Evolutionary conservation across 2,113 vertebrate genomes (phyloP).

Genomic region (Pygoscelis antarcticus): DNA sequence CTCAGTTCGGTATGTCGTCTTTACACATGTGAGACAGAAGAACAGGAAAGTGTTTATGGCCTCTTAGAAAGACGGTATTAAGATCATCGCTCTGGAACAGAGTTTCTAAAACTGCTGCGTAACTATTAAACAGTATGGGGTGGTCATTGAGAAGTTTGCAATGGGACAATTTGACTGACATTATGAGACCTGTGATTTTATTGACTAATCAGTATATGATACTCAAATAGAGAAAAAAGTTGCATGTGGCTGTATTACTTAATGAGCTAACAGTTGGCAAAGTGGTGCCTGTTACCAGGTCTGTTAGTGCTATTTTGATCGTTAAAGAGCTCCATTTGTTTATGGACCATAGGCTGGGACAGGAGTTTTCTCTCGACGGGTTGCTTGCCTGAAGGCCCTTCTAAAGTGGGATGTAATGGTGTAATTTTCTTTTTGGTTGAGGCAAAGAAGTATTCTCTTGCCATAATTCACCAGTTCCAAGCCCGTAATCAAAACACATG

Average conservation of each 20-base stretch:
- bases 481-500: neutral
- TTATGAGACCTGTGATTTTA: neutral
- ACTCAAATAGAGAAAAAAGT: neutral
- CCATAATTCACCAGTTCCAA: neutral
- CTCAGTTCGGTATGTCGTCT: neutral
- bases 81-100: neutral
- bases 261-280: neutral
- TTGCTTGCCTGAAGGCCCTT: neutral
- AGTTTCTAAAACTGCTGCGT: neutral
- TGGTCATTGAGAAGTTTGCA: neutral
- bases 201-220: neutral
- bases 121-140: neutral
- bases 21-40: neutral
- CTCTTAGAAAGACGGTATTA: neutral
- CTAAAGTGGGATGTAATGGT: neutral
- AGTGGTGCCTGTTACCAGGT: neutral
- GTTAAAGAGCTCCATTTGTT: neutral
- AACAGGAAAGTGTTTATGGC: neutral
- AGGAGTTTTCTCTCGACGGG: neutral
- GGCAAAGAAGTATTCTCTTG: neutral
- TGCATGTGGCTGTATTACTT: neutral
- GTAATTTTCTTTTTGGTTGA: neutral
- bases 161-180: neutral
- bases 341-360: neutral
- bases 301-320: neutral